Conservation (phyloP, 1,140 invertebrate species). For the Caenorhabditis latens region DNA sequence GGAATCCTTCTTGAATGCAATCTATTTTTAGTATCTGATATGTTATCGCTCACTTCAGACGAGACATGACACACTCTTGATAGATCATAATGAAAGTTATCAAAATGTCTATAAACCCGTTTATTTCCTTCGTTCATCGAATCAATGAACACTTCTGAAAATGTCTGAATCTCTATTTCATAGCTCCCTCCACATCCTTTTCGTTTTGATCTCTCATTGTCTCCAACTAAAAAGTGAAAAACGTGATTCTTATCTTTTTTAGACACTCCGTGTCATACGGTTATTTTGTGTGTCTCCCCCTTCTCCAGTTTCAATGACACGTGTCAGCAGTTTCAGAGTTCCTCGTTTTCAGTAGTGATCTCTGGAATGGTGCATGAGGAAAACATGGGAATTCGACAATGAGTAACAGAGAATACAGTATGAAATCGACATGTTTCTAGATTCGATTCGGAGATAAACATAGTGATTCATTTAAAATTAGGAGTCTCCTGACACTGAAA, state of each 20-base stretch:
- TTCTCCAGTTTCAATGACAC: neutral
- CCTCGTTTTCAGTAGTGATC: neutral
- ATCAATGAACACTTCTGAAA: too few species aligned
- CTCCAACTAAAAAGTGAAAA: neutral
- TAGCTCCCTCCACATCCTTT: neutral
- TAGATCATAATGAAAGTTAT: too few species aligned
- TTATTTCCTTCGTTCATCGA: too few species aligned
- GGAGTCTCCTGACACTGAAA: too few species aligned
- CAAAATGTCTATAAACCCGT: too few species aligned
- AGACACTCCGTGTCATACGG: constrained; percentile 25
- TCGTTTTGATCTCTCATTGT: neutral
- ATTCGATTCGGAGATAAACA: too few species aligned
- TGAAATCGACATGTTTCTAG: too few species aligned
- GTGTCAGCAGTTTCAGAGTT: constrained; percentile 11
- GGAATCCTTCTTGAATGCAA: neutral
- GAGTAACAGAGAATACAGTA: too few species aligned
- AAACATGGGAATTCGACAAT: neutral
- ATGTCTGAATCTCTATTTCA: too few species aligned
- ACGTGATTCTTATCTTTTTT: constrained; percentile 38
- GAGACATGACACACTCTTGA: too few species aligned
- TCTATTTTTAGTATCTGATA: constrained; percentile 14
- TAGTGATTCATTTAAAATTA: too few species aligned
- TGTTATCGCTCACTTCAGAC: neutral
- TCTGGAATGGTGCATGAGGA: neutral
- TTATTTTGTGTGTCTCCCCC: neutral